Conservation (phyloP, 1,140 invertebrate species). For the Batillaria attramentaria region DNA sequence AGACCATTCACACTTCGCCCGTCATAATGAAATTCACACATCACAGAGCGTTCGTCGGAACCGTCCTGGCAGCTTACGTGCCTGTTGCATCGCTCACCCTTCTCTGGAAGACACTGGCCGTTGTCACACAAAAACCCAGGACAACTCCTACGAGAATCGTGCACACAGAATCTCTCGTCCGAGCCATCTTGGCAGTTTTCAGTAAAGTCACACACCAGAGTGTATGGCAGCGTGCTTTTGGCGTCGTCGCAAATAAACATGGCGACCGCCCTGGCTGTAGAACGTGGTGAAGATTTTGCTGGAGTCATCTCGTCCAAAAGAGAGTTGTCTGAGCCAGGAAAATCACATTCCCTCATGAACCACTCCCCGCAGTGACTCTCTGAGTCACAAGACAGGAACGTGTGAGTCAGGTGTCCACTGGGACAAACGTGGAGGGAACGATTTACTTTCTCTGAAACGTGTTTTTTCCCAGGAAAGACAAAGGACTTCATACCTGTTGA, state of each 20-base stretch:
- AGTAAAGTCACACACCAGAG: conserved; percentile 26
- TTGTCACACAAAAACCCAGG: background rate
- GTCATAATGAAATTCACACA: background rate
- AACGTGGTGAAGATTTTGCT: too few relatives aligned
- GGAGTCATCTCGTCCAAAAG: background rate
- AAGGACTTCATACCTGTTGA: background rate
- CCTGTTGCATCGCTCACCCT: background rate
- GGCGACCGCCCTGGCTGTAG: too few relatives aligned
- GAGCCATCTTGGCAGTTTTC: conserved; percentile 20
- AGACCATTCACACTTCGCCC: background rate
- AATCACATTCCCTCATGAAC: background rate
- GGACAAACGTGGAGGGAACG: background rate
- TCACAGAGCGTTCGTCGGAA: background rate
- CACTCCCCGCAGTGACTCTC: conserved; percentile 1
- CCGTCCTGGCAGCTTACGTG: conserved; percentile 11
- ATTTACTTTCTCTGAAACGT: background rate
- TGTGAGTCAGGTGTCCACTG: conserved; percentile 5
- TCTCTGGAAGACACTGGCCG: conserved; percentile 2
- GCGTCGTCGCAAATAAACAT: conserved; percentile 20
- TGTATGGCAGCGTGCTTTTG: background rate
- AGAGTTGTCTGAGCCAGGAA: background rate
- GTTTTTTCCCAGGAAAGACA: too few relatives aligned
- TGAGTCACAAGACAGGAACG: conserved; percentile 12
- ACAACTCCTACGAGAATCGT: background rate
- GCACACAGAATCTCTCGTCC: conserved; percentile 17